A percentile compares a stretch with the other conserved stretches of the same genome.
phyloP scores from a whole-genome alignment of 2,888 invertebrate genomes.

The Venusia cambrica region DNA sequence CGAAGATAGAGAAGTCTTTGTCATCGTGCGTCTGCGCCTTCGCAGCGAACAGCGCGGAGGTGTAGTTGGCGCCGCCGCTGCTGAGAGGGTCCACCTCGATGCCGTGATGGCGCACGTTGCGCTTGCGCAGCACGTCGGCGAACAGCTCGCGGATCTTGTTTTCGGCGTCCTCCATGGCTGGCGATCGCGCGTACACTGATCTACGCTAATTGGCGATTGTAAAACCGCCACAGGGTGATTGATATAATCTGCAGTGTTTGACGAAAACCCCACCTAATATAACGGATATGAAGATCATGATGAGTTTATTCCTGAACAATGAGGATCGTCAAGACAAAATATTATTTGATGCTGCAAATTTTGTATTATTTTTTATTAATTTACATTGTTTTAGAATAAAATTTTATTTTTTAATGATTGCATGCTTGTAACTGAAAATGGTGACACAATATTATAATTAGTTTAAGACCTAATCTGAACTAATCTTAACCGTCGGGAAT shows the following conservation, averaged over 20 bases:
- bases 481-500: too few relatives aligned
- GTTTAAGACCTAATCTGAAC: too few relatives aligned
- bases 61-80: constrained; percentile 50
- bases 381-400: too few relatives aligned
- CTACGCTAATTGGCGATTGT: constrained; percentile 8
- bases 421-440: too few relatives aligned
- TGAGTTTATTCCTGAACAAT: neutral
- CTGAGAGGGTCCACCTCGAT: constrained; percentile 34
- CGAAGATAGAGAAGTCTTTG: constrained; percentile 42
- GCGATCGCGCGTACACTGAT: constrained; percentile 31
- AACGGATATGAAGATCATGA: too few relatives aligned
- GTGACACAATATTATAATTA: too few relatives aligned
- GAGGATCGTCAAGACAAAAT: too few relatives aligned
- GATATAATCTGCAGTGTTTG: too few relatives aligned
- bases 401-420: too few relatives aligned
- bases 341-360: too few relatives aligned
- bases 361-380: too few relatives aligned
- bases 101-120: constrained; percentile 27
- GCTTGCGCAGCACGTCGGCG: constrained; percentile 33
- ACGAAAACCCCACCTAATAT: too few relatives aligned
- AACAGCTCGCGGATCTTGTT: constrained; percentile 35
- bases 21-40: constrained; percentile 23
- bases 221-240: constrained; percentile 6
- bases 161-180: constrained; percentile 41
- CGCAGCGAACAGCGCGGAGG: constrained; percentile 40